Evolutionary conservation across 2,888 invertebrate genomes (phyloP), one percentile per base, ranked within the genome.

Genomic region (Melanargia galathea): DNA sequence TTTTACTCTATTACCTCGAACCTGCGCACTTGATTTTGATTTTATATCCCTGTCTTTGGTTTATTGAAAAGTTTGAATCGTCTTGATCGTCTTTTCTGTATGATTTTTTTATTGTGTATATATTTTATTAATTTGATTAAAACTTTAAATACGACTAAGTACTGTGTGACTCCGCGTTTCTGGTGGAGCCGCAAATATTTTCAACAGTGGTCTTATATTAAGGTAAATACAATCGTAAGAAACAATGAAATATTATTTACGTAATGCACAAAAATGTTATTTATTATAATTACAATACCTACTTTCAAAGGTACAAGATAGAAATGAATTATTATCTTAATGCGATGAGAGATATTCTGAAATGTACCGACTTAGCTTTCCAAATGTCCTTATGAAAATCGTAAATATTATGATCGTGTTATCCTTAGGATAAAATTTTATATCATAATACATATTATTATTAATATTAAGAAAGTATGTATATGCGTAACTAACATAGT

Each of bases 351-450:
- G 87, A 90, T 88, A 88, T 86, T 82, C 78, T 85, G 86, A 89
- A 90, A 90, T 84, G 84, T 87, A 84, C 78, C 84, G 87, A 87
- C 86, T 86, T 86, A 85, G 79, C 83, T 84, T 87, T 78, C 79
- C 86, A 81, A 86, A 86, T 83, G 80, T 86, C 78, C 83, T 85
- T 86, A 87, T 83, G 87, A 89, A 57, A 57, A 85, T 86, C 85
- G 84, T 87, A 83, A 88, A 84, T 81, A 87, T 87, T 81, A 87
- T 87, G 86, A 89, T 84, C 85, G 83, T 80, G 77, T 87, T 90
- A 91, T 91, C 90, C 91, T 91, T 91, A 91, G 90, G 91, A 91
- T 90, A 90, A 88, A 90, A 86, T 78, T 86, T 85, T 86, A 87
- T 87, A 88, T 79, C 83, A 87, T 90, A 86, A 86, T 90, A 89